These are phyloP conservation scores for Axis porcinus DNA, from an alignment of 2,113 vertebrate genomes.

Conservation along the genomic window DNA sequence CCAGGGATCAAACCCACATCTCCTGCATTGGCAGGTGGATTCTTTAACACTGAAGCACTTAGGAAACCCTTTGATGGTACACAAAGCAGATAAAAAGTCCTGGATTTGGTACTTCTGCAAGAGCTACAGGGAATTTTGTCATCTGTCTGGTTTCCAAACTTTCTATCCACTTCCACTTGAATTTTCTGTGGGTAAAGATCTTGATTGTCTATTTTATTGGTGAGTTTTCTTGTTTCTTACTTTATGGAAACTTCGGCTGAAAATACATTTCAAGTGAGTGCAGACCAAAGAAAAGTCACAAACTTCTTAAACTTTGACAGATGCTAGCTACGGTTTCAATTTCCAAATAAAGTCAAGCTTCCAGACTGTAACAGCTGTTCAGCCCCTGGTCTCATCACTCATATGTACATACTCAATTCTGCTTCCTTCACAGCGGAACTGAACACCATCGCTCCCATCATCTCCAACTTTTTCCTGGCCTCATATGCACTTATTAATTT, in stretches of 20 bases:
- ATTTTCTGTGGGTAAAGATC: neutral
- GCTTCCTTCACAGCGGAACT: slow-evolving; percentile 86
- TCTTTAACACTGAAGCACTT: neutral
- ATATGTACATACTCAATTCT: neutral
- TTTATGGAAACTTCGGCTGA: neutral
- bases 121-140: neutral
- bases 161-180: neutral
- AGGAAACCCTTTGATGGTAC: neutral
- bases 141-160: neutral
- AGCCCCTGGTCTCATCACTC: neutral
- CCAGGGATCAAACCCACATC: neutral
- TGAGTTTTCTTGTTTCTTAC: neutral
- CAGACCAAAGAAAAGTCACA: slow-evolving; percentile 39
- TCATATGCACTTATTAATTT: slow-evolving; percentile 98
- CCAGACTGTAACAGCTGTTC: neutral
- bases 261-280: neutral
- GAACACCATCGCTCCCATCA: slow-evolving; percentile 96
- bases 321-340: slow-evolving; percentile 35
- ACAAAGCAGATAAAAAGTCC: neutral
- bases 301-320: slow-evolving; percentile 57
- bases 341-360: slow-evolving; percentile 40
- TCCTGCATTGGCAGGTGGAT: neutral
- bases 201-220: neutral
- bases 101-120: neutral
- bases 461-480: slow-evolving; percentile 99